Evolutionary conservation across 2,113 vertebrate species (phyloP).

Genomic region (Onychorhynchus coronatus): DNA sequence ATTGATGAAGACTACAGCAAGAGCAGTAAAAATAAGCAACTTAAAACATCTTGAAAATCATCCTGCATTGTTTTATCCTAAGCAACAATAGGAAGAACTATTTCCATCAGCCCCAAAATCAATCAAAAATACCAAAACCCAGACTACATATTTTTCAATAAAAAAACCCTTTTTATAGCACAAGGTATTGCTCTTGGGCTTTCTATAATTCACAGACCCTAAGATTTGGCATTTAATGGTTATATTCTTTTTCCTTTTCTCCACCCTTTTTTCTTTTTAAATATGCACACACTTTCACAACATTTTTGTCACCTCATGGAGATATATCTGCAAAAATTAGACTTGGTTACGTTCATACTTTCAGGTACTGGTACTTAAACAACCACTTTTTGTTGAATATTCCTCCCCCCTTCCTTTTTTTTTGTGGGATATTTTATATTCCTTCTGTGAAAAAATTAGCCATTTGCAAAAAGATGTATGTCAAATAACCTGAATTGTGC

Average conservation of each 20-base stretch:
- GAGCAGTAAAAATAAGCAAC: conserved; percentile 13
- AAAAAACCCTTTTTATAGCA: background rate
- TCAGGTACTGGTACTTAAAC: background rate
- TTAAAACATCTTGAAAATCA: background rate
- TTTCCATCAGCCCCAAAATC: background rate
- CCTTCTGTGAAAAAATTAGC: background rate
- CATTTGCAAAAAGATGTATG: background rate
- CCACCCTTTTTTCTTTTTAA: background rate
- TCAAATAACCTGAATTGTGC: background rate
- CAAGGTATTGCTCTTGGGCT: background rate
- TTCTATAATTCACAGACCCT: background rate
- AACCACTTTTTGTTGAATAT: background rate
- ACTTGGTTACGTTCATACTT: background rate
- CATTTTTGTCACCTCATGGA: background rate
- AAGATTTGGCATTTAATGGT: background rate
- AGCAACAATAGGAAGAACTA: background rate
- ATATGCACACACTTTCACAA: background rate
- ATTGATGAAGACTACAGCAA: background rate
- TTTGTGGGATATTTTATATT: background rate
- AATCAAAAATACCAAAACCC: background rate
- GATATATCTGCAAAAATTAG: background rate
- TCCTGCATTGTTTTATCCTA: background rate
- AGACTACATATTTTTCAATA: background rate
- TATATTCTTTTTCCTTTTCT: background rate
- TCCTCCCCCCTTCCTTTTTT: background rate